Percentiles rank a stretch among this genome's conserved stretches.
Evolutionary conservation across 2,113 vertebrate species (phyloP).

Genomic region (Cynocephalus volans): DNA sequence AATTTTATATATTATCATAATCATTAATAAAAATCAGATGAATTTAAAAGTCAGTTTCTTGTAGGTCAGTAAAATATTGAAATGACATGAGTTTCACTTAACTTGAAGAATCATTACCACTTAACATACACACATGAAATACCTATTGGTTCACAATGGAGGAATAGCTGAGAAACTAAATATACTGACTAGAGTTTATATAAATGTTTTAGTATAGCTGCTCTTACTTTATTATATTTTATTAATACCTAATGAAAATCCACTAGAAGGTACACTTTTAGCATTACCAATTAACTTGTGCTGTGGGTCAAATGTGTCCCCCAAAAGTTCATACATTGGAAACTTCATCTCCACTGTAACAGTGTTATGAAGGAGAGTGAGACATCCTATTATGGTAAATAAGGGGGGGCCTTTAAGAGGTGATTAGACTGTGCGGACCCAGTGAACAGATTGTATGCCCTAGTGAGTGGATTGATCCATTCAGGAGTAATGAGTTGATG

Average conservation of each 20-base stretch:
- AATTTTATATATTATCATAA: conserved; percentile 81
- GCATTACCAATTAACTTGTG: conserved; percentile 75
- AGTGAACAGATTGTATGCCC: too few relatives aligned
- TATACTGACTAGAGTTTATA: conserved; percentile 80
- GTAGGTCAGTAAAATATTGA: conserved; percentile 84
- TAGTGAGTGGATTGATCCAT: too few relatives aligned
- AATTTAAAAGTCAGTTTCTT: conserved; percentile 84
- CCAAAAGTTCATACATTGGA: too few relatives aligned
- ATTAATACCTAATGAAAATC: conserved; percentile 79
- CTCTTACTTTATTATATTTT: conserved; percentile 84
- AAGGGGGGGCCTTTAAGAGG: too few relatives aligned
- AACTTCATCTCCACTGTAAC: too few relatives aligned
- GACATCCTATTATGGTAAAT: too few relatives aligned
- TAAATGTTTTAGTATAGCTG: conserved; percentile 84
- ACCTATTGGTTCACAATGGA: background rate
- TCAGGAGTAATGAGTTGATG: too few relatives aligned
- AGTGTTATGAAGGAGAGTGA: too few relatives aligned
- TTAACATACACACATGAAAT: background rate
- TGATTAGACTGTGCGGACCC: too few relatives aligned
- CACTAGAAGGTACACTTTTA: conserved; percentile 80
- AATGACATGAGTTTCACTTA: conserved; percentile 61
- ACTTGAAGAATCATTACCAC: conserved; percentile 83
- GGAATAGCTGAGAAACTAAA: conserved; percentile 80
- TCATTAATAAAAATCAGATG: conserved; percentile 86
- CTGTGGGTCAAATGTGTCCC: too few relatives aligned